Evolutionary conservation across 2,888 invertebrate species (phyloP).

Genomic region (Brachyopa scutellaris): DNA sequence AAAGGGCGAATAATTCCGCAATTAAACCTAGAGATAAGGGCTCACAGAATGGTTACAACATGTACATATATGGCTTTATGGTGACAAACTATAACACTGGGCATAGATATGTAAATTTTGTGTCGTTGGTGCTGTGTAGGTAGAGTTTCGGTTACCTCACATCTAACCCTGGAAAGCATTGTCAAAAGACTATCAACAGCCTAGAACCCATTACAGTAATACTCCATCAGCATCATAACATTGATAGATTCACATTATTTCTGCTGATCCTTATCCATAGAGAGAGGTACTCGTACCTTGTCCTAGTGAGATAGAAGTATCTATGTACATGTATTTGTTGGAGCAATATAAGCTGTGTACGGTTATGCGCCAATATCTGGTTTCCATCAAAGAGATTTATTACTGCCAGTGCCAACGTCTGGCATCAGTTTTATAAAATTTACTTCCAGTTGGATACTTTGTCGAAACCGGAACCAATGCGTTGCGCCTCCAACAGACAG

Average conservation of each 20-base stretch:
- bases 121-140: too few relatives aligned
- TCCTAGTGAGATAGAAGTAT: neutral
- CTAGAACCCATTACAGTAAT: neutral
- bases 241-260: slow-evolving; percentile 33
- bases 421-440: slow-evolving; percentile 35
- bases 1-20: slow-evolving; percentile 9
- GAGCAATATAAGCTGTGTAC: slow-evolving; percentile 21
- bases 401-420: slow-evolving; percentile 16
- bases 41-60: too few relatives aligned
- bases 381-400: slow-evolving; percentile 58
- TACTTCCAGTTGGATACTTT: slow-evolving; percentile 27
- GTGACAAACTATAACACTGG: too few relatives aligned
- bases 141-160: too few relatives aligned
- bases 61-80: too few relatives aligned
- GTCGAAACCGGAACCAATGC: neutral
- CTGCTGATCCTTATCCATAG: slow-evolving; percentile 28
- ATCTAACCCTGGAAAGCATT: too few relatives aligned
- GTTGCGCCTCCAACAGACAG: too few relatives aligned
- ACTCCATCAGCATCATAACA: slow-evolving; percentile 17
- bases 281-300: slow-evolving; percentile 1
- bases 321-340: too few relatives aligned
- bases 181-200: too few relatives aligned
- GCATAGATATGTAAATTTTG: too few relatives aligned
- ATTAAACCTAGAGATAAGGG: neutral
- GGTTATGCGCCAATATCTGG: slow-evolving; percentile 54